Conservation (phyloP, 2,888 invertebrate species). For the Chydorus sphaericus region DNA sequence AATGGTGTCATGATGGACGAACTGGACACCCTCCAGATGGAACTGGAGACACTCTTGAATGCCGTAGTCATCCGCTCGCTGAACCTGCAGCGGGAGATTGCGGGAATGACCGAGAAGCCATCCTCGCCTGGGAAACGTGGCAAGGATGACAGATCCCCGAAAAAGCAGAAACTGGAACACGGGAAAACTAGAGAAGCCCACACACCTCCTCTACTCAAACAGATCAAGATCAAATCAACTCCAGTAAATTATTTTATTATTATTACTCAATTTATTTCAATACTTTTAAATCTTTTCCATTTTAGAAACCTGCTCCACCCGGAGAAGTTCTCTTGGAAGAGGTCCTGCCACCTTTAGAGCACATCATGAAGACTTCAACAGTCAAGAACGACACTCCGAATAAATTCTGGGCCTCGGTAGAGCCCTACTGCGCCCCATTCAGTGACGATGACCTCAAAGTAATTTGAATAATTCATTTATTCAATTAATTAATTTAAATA, state of each 20-base stretch:
- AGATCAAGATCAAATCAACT: constrained; percentile 38
- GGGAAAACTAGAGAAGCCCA: constrained; percentile 9
- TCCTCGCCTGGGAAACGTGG: constrained; percentile 39
- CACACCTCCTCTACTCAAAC: constrained; percentile 30
- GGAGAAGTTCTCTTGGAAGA: constrained; percentile 33
- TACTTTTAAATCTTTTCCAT: neutral
- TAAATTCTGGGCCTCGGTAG: constrained; percentile 88
- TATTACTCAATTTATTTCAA: neutral
- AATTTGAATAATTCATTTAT: constrained; percentile 17
- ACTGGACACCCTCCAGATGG: constrained; percentile 68
- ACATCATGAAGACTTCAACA: constrained; percentile 48
- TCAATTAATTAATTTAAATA: constrained; percentile 9
- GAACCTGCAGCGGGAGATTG: constrained; percentile 1
- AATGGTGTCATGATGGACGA: constrained; percentile 74
- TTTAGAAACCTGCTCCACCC: constrained; percentile 2
- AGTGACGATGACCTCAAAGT: constrained; percentile 68
- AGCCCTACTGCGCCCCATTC: constrained; percentile 80
- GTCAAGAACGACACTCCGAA: constrained; percentile 86
- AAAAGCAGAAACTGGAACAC: constrained; percentile 39
- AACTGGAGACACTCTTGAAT: constrained; percentile 70
- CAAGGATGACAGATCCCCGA: constrained; percentile 40
- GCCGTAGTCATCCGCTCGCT: constrained; percentile 50
- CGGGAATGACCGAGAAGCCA: constrained; percentile 27
- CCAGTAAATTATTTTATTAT: constrained; percentile 14
- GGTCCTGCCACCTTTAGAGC: constrained; percentile 45